These are phyloP conservation scores for Aporrectodea caliginosa DNA, from an alignment of 1,140 invertebrate genomes.

Conservation along the genomic window DNA sequence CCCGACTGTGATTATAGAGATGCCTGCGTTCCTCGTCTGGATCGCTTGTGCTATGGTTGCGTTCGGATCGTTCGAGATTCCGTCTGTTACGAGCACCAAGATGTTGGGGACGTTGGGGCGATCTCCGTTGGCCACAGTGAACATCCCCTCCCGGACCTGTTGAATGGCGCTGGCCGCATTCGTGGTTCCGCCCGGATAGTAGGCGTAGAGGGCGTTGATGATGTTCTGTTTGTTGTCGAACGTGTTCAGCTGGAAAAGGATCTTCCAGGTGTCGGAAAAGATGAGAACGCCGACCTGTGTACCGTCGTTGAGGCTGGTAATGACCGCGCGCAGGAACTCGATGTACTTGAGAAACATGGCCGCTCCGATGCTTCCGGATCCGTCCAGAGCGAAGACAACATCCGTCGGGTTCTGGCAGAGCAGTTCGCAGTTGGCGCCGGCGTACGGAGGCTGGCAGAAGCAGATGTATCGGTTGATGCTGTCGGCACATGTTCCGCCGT, in stretches of 20 bases:
- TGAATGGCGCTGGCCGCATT: conserved; percentile 25
- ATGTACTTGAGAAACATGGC: background rate
- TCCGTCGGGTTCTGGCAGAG: conserved; percentile 10
- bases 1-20: background rate
- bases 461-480: conserved; percentile 23
- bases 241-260: conserved; percentile 47
- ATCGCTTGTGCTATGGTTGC: background rate
- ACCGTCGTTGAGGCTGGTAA: background rate
- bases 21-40: background rate
- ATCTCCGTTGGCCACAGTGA: conserved; percentile 18
- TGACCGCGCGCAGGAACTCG: conserved; percentile 8
- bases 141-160: conserved; percentile 26
- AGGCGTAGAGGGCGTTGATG: conserved; percentile 36
- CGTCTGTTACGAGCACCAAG: conserved; percentile 10
- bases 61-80: conserved; percentile 42
- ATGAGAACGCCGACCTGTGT: conserved; percentile 38
- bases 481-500: conserved; percentile 26
- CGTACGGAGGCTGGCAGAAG: conserved; percentile 19
- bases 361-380: conserved; percentile 29
- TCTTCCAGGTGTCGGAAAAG: conserved; percentile 40
- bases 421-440: conserved; percentile 24
- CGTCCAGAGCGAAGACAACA: conserved; percentile 29
- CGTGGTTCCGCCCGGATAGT: conserved; percentile 23
- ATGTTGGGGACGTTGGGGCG: background rate
- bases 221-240: conserved; percentile 38